phyloP scores from a whole-genome alignment of 1,140 invertebrate species.

The Holotrichia oblita region DNA sequence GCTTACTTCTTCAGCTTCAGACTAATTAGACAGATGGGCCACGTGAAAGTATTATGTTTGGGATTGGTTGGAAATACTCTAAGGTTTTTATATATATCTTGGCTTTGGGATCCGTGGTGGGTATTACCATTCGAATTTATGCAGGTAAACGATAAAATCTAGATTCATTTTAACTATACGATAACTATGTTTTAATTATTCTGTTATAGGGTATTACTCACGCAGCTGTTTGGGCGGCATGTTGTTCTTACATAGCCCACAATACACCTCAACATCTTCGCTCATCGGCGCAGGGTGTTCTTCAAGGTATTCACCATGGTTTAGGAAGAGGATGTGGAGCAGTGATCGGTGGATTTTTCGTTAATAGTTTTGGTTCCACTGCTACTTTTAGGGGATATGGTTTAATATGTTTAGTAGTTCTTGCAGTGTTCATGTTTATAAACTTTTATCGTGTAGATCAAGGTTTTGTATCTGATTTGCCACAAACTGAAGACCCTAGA shows the following conservation, averaged over 20 bases:
- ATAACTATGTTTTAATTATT: background rate
- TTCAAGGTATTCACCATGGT: slow-evolving; percentile 96
- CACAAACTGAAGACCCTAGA: slow-evolving; percentile 83
- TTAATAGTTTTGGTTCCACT: slow-evolving; percentile 83
- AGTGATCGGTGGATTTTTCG: slow-evolving; percentile 87
- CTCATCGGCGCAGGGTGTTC: slow-evolving; percentile 91
- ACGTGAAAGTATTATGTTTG: slow-evolving; percentile 94
- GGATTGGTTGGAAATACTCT: slow-evolving; percentile 93
- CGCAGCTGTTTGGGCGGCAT: slow-evolving; percentile 97
- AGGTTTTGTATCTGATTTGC: slow-evolving; percentile 80
- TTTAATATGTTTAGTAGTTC: slow-evolving; percentile 82
- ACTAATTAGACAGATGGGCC: slow-evolving; percentile 92
- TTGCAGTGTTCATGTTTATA: slow-evolving; percentile 86
- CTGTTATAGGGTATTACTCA: slow-evolving; percentile 87
- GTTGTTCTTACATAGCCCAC: slow-evolving; percentile 96
- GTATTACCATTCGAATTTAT: slow-evolving; percentile 98
- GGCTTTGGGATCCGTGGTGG: slow-evolving; percentile 95
- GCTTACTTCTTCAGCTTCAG: slow-evolving; percentile 98
- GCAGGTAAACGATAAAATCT: slow-evolving; percentile 73
- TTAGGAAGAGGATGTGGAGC: slow-evolving; percentile 95
- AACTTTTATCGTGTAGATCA: slow-evolving; percentile 87
- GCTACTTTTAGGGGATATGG: slow-evolving; percentile 92
- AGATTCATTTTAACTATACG: background rate
- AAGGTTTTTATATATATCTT: slow-evolving; percentile 96
- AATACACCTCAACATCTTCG: slow-evolving; percentile 89